Conservation (phyloP, 2,797 vertebrate species). For the Clarias fuscus region DNA sequence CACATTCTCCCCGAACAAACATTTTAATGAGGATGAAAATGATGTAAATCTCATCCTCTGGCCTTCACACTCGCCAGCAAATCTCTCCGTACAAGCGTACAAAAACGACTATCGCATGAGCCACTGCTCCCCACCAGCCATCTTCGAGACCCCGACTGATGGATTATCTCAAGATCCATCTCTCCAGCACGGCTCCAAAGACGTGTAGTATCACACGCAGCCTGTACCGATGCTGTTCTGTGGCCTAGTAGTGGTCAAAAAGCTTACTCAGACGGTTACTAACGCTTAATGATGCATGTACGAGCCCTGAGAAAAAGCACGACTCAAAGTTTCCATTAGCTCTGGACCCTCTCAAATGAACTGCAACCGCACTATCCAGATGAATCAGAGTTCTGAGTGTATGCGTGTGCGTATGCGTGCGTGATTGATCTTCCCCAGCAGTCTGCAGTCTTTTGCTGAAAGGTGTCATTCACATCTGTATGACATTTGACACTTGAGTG, state of each 20-base stretch:
- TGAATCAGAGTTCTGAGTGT: conserved; percentile 41
- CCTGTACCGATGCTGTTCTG: not conserved
- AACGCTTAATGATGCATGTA: not conserved
- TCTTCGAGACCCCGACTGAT: not conserved
- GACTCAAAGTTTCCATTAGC: conserved; percentile 39
- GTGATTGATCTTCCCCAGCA: conserved; percentile 47
- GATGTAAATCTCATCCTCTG: not conserved
- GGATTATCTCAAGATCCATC: too few relatives aligned
- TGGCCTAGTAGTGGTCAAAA: not conserved
- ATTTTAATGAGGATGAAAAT: conserved; percentile 9
- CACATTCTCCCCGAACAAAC: too few relatives aligned
- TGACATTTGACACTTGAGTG: conserved; percentile 72
- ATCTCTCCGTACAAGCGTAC: not conserved
- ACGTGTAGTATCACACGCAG: not conserved
- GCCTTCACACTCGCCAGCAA: not conserved
- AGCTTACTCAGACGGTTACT: not conserved
- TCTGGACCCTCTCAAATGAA: conserved; percentile 21
- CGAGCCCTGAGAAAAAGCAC: not conserved
- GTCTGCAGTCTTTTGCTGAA: conserved; percentile 62
- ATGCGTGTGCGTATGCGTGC: conserved; percentile 13
- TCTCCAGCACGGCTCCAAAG: not conserved
- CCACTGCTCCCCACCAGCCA: not conserved
- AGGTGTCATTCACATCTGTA: conserved; percentile 68
- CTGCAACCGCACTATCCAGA: conserved; percentile 30
- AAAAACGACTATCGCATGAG: not conserved